These are phyloP conservation scores for Apis cerana DNA, from an alignment of 1,140 invertebrate genomes.

Conservation along the genomic window DNA sequence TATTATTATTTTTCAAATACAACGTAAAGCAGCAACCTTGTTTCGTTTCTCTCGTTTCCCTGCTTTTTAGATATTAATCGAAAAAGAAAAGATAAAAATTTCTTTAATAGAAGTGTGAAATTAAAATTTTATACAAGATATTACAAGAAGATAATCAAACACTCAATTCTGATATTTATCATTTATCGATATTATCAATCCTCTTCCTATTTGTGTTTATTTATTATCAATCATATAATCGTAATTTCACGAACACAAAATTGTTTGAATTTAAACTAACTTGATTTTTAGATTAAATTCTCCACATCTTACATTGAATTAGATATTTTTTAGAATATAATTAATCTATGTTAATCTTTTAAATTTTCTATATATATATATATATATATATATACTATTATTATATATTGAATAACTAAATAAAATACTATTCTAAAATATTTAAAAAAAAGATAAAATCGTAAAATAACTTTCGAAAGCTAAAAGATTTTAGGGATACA, in stretches of 20 bases:
- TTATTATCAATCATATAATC: background rate
- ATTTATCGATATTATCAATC: background rate
- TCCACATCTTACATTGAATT: background rate
- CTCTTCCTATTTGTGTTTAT: background rate
- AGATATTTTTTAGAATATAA: background rate
- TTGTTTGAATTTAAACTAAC: background rate
- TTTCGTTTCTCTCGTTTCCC: background rate
- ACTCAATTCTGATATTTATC: constrained; percentile 22
- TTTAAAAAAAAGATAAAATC: background rate
- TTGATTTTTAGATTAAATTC: background rate
- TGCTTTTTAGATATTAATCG: background rate
- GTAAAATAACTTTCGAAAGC: background rate
- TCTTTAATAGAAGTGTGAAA: background rate
- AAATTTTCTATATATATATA: background rate
- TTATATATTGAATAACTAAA: background rate
- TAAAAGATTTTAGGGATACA: background rate
- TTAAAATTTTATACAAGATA: background rate
- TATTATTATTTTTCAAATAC: constrained; percentile 41
- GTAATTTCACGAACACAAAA: background rate
- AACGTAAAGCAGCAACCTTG: background rate
- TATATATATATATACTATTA: background rate
- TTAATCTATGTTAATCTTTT: background rate
- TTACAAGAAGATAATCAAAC: background rate
- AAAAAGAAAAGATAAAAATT: background rate
- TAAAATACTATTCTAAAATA: background rate